A percentile compares a stretch with the other conserved stretches of the same genome.
Evolutionary conservation across 1,140 invertebrate species (phyloP).

Genomic region (Heliconius eleuchia): DNA sequence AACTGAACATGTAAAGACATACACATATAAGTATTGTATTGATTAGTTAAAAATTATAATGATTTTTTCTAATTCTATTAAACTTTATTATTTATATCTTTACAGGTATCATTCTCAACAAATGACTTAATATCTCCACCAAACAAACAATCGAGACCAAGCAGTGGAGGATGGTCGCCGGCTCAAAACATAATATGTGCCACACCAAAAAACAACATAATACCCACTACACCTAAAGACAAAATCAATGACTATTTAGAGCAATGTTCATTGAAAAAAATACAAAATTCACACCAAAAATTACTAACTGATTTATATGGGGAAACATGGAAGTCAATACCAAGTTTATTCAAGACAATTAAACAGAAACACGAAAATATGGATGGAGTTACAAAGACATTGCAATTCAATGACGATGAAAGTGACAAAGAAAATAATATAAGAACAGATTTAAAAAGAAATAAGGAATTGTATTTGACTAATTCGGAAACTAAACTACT

Average conservation of each 20-base stretch:
- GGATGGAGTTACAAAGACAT: slow-evolving; percentile 59
- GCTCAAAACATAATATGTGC: slow-evolving; percentile 67
- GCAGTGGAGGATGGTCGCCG: slow-evolving; percentile 69
- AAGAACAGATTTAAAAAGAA: slow-evolving; percentile 47
- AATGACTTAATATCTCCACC: slow-evolving; percentile 46
- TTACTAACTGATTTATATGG: slow-evolving; percentile 68
- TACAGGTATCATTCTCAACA: slow-evolving; percentile 59
- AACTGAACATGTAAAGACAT: no score
- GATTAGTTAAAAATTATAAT: no score
- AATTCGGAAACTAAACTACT: slow-evolving; percentile 57
- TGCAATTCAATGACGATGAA: slow-evolving; percentile 66
- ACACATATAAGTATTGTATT: no score
- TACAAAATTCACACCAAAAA: slow-evolving; percentile 69
- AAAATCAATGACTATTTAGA: slow-evolving; percentile 62
- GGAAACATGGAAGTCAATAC: slow-evolving; percentile 71
- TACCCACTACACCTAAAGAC: slow-evolving; percentile 66
- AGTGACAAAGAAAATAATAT: slow-evolving; percentile 70
- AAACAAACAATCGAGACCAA: slow-evolving; percentile 51
- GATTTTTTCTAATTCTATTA: not conserved
- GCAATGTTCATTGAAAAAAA: slow-evolving; percentile 68
- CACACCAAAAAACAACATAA: slow-evolving; percentile 54
- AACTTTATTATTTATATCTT: not conserved
- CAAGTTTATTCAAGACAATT: slow-evolving; percentile 61
- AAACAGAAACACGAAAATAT: slow-evolving; percentile 52
- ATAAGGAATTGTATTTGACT: slow-evolving; percentile 60